A percentile compares a stretch with the other conserved stretches of the same genome.
These are phyloP conservation scores for Syngnathus typhle DNA, from an alignment of 2,113 vertebrate species.

Conservation along the genomic window DNA sequence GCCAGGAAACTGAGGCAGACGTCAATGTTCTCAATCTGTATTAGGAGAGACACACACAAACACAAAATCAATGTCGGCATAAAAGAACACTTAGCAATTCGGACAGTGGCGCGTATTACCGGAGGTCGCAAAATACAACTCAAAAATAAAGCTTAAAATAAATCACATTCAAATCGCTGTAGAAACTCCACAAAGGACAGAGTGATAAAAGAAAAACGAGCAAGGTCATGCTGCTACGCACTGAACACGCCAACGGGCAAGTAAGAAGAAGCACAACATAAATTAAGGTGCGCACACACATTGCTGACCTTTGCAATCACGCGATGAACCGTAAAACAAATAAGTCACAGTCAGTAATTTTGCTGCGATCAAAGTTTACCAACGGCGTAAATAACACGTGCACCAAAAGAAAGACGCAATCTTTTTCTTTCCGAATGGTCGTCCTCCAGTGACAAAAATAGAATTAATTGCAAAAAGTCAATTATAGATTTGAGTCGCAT, in stretches of 20 bases:
- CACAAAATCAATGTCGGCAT: background rate
- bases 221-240: background rate
- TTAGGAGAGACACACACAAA: conserved; percentile 16
- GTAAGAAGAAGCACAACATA: background rate
- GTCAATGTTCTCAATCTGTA: conserved; percentile 97
- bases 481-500: background rate
- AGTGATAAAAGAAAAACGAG: background rate
- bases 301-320: conserved; percentile 19
- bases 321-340: conserved; percentile 38
- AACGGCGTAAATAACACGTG: conserved; percentile 26
- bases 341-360: conserved; percentile 24
- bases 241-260: background rate
- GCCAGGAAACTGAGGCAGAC: conserved; percentile 96
- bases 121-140: background rate
- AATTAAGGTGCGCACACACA: background rate
- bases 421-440: background rate
- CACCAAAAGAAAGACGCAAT: background rate
- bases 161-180: background rate
- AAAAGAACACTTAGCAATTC: background rate
- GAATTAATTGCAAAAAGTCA: too few species aligned
- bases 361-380: conserved; percentile 34
- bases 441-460: too few species aligned
- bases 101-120: background rate
- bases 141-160: background rate
- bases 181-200: background rate